phyloP scores from a whole-genome alignment of 2,888 invertebrate genomes.

The Melangyna quadrimaculata region DNA sequence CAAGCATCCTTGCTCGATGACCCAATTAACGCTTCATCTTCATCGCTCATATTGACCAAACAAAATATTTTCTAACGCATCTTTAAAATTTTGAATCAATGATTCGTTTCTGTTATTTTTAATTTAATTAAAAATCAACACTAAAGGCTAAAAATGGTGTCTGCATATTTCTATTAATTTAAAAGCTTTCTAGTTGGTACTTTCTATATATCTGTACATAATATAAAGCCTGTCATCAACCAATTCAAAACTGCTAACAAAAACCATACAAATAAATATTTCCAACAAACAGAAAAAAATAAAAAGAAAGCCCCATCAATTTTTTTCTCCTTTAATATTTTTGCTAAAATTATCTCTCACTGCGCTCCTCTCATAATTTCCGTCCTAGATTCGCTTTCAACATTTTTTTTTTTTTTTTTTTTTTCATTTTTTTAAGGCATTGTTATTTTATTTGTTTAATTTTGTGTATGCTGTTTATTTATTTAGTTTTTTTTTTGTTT shows the following conservation, averaged over 20 bases:
- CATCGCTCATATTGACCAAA: not conserved
- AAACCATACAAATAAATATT: conserved; percentile 37
- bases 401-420: conserved; percentile 12
- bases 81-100: not conserved
- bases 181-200: not conserved
- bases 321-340: not conserved
- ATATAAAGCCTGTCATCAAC: not conserved
- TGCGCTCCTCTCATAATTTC: conserved; percentile 54
- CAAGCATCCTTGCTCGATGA: too few species aligned
- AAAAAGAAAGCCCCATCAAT: not conserved
- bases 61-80: not conserved
- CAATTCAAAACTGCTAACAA: not conserved
- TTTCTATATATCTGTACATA: not conserved
- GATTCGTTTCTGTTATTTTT: not conserved
- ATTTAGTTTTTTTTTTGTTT: conserved; percentile 10
- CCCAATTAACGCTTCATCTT: too few species aligned
- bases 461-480: conserved; percentile 7
- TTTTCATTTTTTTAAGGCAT: not conserved
- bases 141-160: not conserved
- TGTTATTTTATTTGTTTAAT: conserved; percentile 11
- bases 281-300: conserved; percentile 7
- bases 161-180: not conserved
- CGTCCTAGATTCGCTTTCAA: conserved; percentile 49
- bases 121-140: conserved; percentile 21
- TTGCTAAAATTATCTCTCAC: conserved; percentile 52